phyloP scores from a whole-genome alignment of 2,888 invertebrate species.

The Dendrolimus houi region DNA sequence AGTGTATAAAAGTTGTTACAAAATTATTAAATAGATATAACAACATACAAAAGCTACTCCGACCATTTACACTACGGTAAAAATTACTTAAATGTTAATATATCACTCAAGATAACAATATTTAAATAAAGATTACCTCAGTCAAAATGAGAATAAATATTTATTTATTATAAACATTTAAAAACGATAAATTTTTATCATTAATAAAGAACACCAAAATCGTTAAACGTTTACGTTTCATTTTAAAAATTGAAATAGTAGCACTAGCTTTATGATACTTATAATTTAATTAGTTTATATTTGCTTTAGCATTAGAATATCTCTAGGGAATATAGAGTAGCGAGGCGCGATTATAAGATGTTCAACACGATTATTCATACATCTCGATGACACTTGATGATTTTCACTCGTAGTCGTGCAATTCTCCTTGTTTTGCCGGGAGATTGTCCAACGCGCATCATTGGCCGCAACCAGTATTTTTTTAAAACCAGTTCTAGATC shows the following conservation, averaged over 20 bases:
- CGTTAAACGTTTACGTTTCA: slow-evolving; percentile 8
- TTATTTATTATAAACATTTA: slow-evolving; percentile 18
- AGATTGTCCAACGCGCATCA: no score
- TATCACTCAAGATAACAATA: slow-evolving; percentile 59
- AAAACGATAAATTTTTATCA: slow-evolving; percentile 4
- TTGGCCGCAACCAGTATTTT: no score
- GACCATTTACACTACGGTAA: slow-evolving; percentile 50
- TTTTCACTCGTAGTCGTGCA: no score
- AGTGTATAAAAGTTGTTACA: slow-evolving; percentile 75
- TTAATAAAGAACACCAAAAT: slow-evolving; percentile 2
- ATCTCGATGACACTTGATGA: no score
- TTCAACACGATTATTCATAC: no score
- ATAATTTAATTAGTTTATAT: slow-evolving; percentile 21
- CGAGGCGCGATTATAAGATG: neutral
- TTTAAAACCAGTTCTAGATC: no score
- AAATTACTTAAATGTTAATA: slow-evolving; percentile 54
- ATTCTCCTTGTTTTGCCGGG: no score
- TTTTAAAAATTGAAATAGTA: slow-evolving; percentile 32
- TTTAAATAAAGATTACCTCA: slow-evolving; percentile 43
- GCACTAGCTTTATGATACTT: slow-evolving; percentile 33
- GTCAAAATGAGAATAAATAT: slow-evolving; percentile 44
- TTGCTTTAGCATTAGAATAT: slow-evolving; percentile 16
- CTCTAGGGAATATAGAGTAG: slow-evolving; percentile 10
- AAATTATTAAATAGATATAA: slow-evolving; percentile 71
- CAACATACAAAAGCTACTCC: slow-evolving; percentile 74